phyloP scores from a whole-genome alignment of 2,888 invertebrate species.

The Cheilosia urbana region DNA sequence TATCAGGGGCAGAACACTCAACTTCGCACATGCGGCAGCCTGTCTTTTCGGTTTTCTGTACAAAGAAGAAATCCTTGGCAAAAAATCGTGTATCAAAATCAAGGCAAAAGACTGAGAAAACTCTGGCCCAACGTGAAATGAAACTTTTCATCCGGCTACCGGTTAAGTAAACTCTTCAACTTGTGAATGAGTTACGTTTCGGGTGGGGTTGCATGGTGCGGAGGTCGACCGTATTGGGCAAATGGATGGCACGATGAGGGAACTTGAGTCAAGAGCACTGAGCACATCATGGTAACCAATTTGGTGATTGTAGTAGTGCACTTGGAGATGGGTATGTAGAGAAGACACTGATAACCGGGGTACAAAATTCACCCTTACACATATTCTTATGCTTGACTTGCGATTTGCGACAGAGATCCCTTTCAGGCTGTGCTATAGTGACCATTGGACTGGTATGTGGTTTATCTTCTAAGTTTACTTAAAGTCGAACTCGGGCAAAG shows the following conservation, averaged over 20 bases:
- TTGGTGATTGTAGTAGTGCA: slow-evolving; percentile 29
- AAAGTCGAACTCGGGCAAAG: slow-evolving; percentile 45
- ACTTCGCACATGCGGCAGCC: slow-evolving; percentile 2
- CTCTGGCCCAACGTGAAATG: slow-evolving; percentile 32
- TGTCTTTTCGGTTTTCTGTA: not conserved
- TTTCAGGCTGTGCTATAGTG: slow-evolving; percentile 24
- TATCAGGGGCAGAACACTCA: not conserved
- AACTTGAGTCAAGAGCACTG: slow-evolving; percentile 25
- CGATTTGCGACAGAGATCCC: slow-evolving; percentile 33
- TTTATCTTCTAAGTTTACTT: slow-evolving; percentile 53
- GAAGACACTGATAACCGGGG: not conserved
- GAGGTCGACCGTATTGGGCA: not conserved
- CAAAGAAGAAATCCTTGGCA: slow-evolving; percentile 14
- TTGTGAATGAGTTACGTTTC: slow-evolving; percentile 34
- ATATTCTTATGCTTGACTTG: slow-evolving; percentile 36
- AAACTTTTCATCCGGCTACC: slow-evolving; percentile 41
- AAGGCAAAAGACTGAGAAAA: slow-evolving; percentile 25
- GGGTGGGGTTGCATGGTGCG: not conserved
- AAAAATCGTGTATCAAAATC: slow-evolving; percentile 34
- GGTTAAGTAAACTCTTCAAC: slow-evolving; percentile 44
- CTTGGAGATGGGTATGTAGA: not conserved
- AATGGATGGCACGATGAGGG: slow-evolving; percentile 10
- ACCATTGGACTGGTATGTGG: slow-evolving; percentile 46
- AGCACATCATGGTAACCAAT: slow-evolving; percentile 59
- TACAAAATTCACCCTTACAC: not conserved